Evolutionary conservation across 2,797 vertebrate genomes (phyloP), one percentile per base, ranked within the genome.

Genomic region (Lophura swinhoii): DNA sequence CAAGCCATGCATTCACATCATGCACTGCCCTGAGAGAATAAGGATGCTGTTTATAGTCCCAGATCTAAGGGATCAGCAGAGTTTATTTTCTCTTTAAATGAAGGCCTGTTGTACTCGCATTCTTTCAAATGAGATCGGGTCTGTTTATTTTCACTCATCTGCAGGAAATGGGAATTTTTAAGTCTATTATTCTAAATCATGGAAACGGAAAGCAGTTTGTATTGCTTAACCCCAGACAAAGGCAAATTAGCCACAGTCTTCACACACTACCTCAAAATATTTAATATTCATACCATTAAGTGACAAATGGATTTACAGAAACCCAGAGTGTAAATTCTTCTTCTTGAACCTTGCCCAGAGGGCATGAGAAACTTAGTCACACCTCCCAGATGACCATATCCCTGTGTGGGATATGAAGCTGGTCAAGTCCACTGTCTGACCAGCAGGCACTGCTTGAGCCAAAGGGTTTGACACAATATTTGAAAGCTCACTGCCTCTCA

Each of bases 71-170:
- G 83, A 94, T 93, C 89, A 86, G 85, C 71, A 53, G 75, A 93
- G 95, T 95, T 95, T 96, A 96, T 96, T 95, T 95, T 96, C 53
- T 71, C 71, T 60, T 44, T 68, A 95, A 94, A 94, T 49, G 70
- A 94, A 84, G 82, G 83, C 83, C 64, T 86, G 64, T 82, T 95
- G 74, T 76, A 92, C 94, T 93, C 66, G 71, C 26, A 74, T 92
- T 92, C 87, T 73, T 95, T 91, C 79, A 92, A 1, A 62, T 90
- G 80, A 86, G 83, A 91, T 92, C 3, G 3, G 53, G 86, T 95
- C 91, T 96, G 92, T 95, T 96, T 96, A 95, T 96, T 96, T 96
- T 96, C 93, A 95, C 74, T 90, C 73, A 89, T 95, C 89, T 95
- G 58, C 87, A 93, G 93, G 94, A 96, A 96, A 94, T 79, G 64